Base-by-base conservation (phyloP, 2,113 vertebrate genomes). In the Mystacornis crossleyi region DNA sequence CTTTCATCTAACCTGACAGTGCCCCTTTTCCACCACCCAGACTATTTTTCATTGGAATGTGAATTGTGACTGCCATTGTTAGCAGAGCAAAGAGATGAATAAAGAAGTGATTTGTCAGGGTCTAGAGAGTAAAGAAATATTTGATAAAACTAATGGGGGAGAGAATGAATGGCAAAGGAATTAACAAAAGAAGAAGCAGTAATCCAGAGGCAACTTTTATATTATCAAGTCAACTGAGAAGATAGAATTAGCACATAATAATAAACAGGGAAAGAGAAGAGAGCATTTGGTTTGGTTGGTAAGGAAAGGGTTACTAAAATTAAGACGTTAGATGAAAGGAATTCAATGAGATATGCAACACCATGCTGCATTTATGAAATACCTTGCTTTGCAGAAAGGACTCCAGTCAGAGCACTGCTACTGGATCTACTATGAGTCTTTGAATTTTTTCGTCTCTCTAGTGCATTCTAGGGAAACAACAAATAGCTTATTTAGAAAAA, bases 321-420 rank as follows among this genome's bases (percentile, higher is more conserved):
- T 43, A 79, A 81, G 48, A 80, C 13, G 60, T 54, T 81, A 86
- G 8, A 70, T 79, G 43, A 82, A 58, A 92, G 21, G 43, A 84
- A 81, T 62, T 91, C 42, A 81, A 3, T 40, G 43, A 88, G 31
- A 61, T 67, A 31, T 5, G n/a, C 69, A 87, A 90, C 85, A 85
- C 12, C 34, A 36, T 6, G 28, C 42, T 70, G 61, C 67, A 60
- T 67, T 65, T 71, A n/a, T 74, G 17, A 18, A 96, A 70, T 98
- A 99, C 99, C 99, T 99, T 99, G 99, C 96, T 99, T 99, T 57
- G 99, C 99, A 94, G 99, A 99, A 66, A 99, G 98, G 57, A 99
- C 98, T 43, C 99, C 99, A 11, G 99, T 99, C 81, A 99, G 98
- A 14, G 99, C 98, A 54, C 99, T 99, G 91, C 99, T 99, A 96